These are phyloP conservation scores for Drosophila lowei DNA, from an alignment of 1,140 invertebrate genomes.

Conservation along the genomic window DNA sequence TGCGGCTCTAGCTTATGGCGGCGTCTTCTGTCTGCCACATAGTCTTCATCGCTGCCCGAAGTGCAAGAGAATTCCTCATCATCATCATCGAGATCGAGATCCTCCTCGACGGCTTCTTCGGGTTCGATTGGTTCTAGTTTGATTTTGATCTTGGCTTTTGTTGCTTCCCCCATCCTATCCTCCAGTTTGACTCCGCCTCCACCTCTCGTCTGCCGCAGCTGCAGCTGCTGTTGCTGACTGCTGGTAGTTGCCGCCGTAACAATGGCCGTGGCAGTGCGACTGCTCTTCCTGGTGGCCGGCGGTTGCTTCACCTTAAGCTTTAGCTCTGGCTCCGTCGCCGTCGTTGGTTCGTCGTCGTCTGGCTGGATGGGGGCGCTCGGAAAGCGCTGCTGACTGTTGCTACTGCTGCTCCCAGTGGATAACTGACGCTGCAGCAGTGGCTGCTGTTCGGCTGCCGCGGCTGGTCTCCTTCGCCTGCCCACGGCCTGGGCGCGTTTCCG, in stretches of 20 bases:
- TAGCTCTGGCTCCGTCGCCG: conserved; percentile 28
- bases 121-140: conserved; percentile 5
- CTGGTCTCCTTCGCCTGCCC: conserved; percentile 46
- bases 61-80: conserved; percentile 36
- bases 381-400: conserved; percentile 76
- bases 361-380: conserved; percentile 82
- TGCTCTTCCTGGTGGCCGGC: conserved; percentile 71
- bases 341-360: conserved; percentile 58
- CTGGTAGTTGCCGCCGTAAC: conserved; percentile 76
- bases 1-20: neutral
- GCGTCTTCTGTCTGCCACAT: conserved; percentile 39
- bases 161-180: conserved; percentile 81
- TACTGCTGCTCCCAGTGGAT: conserved; percentile 55
- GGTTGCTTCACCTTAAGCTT: conserved; percentile 21
- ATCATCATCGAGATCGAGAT: conserved; percentile 20
- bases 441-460: neutral
- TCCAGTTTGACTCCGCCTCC: conserved; percentile 64
- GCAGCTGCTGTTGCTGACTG: conserved; percentile 66
- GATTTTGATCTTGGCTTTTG: conserved; percentile 76
- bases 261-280: conserved; percentile 74
- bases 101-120: conserved; percentile 14
- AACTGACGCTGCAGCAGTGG: conserved; percentile 45
- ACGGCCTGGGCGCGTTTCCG: conserved; percentile 55
- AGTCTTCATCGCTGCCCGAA: conserved; percentile 67
- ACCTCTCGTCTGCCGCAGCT: conserved; percentile 42